phyloP scores from a whole-genome alignment of 2,797 vertebrate genomes.

The Hydrophis major region DNA sequence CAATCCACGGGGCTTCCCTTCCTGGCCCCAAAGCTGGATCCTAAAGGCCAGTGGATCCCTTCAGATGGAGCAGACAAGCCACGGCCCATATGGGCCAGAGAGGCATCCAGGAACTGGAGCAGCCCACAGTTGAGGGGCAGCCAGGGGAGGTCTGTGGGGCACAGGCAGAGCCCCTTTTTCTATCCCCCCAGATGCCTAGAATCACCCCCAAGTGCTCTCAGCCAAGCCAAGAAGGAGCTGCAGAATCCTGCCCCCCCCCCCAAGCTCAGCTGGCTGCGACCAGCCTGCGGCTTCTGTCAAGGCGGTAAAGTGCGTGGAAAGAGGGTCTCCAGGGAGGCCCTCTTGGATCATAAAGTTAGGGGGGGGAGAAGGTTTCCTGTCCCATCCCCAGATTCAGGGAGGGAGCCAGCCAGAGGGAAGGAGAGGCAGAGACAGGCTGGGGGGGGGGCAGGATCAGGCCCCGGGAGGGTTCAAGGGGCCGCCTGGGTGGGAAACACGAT shows the following conservation, averaged over 20 bases:
- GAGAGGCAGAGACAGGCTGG: background rate
- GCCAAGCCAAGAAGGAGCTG: background rate
- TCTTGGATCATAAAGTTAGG: background rate
- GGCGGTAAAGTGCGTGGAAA: background rate
- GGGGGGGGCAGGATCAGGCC: background rate
- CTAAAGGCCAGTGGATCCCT: background rate
- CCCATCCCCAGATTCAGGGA: background rate
- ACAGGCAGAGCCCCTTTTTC: background rate
- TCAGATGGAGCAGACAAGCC: background rate
- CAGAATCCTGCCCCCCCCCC: background rate
- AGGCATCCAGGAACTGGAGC: background rate
- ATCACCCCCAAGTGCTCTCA: too few species aligned
- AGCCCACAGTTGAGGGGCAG: background rate
- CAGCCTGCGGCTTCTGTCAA: too few species aligned
- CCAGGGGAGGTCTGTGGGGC: too few species aligned
- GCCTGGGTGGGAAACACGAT: background rate
- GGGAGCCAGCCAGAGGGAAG: background rate
- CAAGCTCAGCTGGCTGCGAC: fast-evolving
- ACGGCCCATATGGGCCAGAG: background rate
- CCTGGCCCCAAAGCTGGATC: background rate
- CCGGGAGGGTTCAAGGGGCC: fast-evolving
- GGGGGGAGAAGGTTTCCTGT: fast-evolving
- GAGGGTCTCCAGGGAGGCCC: background rate
- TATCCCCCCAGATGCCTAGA: background rate
- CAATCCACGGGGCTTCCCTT: background rate